Percentiles rank a stretch among this genome's conserved stretches.
Conservation (phyloP, 2,888 invertebrate species). For the Pristionchus maxplancki region DNA sequence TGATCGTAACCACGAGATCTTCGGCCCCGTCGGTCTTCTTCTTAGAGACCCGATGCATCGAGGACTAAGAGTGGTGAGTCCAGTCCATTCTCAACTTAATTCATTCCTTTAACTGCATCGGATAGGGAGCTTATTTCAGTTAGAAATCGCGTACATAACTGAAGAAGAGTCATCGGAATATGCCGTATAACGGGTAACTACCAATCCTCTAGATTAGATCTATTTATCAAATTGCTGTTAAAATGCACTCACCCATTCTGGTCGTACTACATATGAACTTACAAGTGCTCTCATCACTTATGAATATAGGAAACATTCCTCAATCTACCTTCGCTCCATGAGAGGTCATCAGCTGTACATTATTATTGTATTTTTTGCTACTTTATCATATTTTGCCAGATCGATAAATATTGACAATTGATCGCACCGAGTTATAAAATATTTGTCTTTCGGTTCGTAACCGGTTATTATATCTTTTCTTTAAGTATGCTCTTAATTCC, state of each 20-base stretch:
- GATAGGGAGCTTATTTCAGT: background rate
- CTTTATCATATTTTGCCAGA: slow-evolving; percentile 13
- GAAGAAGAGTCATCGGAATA: slow-evolving; percentile 30
- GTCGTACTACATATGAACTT: slow-evolving; percentile 48
- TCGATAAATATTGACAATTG: slow-evolving; percentile 19
- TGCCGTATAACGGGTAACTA: background rate
- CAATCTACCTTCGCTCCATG: slow-evolving; percentile 27
- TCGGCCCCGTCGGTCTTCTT: slow-evolving; percentile 16
- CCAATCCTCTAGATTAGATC: background rate
- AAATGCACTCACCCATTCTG: slow-evolving; percentile 42
- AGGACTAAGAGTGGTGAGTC: slow-evolving; percentile 49
- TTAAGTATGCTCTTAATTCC: background rate
- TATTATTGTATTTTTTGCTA: slow-evolving; percentile 42
- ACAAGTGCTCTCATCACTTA: slow-evolving; percentile 43
- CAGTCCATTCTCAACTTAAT: background rate
- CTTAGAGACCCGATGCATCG: slow-evolving; percentile 46
- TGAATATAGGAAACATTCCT: slow-evolving; percentile 37
- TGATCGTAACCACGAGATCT: slow-evolving; percentile 46
- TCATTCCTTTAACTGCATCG: background rate
- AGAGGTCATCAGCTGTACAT: slow-evolving; percentile 41
- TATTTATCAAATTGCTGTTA: slow-evolving; percentile 37
- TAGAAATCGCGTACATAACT: slow-evolving; percentile 10
- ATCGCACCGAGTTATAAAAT: background rate
- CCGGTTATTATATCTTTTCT: background rate
- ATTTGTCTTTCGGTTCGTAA: background rate